Evolutionary conservation across 64 coral and sea anemone species (phyloP).

Genomic region (Stichodactyla helianthus): DNA sequence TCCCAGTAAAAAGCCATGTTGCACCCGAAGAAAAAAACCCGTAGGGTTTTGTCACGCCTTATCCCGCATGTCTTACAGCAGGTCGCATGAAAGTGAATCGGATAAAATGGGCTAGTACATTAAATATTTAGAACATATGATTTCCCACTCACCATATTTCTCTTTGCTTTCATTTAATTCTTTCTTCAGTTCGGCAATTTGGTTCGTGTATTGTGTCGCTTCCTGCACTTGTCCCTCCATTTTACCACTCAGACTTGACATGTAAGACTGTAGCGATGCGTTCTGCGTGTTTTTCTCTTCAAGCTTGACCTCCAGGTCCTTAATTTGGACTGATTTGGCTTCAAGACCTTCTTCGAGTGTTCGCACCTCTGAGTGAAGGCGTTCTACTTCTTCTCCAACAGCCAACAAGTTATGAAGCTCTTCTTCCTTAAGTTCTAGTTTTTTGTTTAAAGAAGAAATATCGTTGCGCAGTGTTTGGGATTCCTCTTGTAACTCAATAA

Average conservation of each 20-base stretch:
- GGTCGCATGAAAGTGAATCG: too few species aligned
- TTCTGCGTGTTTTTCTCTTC: conserved; percentile 18
- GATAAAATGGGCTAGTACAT: too few species aligned
- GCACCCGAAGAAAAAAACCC: too few species aligned
- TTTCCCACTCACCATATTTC: conserved; percentile 40
- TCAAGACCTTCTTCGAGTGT: conserved; percentile 47
- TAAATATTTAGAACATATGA: too few species aligned
- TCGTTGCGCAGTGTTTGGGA: conserved; percentile 3
- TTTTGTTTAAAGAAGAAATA: conserved; percentile 31
- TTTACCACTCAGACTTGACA: conserved; percentile 45
- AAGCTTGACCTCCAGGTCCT: conserved; percentile 48
- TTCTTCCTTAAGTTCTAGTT: conserved; percentile 37
- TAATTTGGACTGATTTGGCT: conserved; percentile 43
- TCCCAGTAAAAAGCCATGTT: too few species aligned
- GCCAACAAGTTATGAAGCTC: conserved; percentile 41
- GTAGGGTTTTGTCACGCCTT: too few species aligned
- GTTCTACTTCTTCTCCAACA: conserved; percentile 22
- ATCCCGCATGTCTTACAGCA: too few species aligned
- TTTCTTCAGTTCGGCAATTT: conserved; percentile 52
- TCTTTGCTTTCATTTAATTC: conserved; percentile 25
- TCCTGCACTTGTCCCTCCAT: conserved; percentile 44
- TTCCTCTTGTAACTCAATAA: conserved; percentile 29
- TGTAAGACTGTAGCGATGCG: conserved; percentile 52
- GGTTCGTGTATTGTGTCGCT: conserved; percentile 14
- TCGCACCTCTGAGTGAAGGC: conserved; percentile 38